Base-by-base conservation (phyloP, 2,113 vertebrate genomes). In the Menidia beryllina region DNA sequence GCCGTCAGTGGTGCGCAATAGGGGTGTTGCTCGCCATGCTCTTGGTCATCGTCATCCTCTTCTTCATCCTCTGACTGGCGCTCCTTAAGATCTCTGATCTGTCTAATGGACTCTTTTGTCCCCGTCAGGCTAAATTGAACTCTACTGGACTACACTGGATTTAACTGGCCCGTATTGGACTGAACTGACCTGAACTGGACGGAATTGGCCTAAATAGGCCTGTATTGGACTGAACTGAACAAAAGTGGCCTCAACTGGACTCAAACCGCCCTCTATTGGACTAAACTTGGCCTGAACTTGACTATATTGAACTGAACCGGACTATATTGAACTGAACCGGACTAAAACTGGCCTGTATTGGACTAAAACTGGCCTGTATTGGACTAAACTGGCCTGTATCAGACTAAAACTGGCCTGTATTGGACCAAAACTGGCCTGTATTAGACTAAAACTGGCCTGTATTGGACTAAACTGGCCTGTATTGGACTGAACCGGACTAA, bases 1-100 rank as follows among this genome's bases (percentile, higher is more conserved):
- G 95, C 19, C 94, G 97, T 52, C 97, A 99, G 92, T 99, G 98
- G 98, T 99, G 97, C 58, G 97, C 97, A 36, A 99, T 99, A 7
- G 94, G 95, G 0, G 1, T 98, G 75, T 92, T 99, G 77, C 93
- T 99, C 0, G 59, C 79, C 13, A 90, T 99, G 88, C 94, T 99
- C 70, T 75, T 98, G 65, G 94, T 98, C 6, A 90, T 99, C 89
- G 88, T 98, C 84, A 86, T 97, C 82, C 94, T 99, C 77, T 94
- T 98, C 83, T 86, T 96, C 12, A 84, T 95, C 75, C 94, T 97
- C 90, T 99, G 95, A 98, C 24, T 27, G 52, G 82, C 13, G 2
- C 49, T 1, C n/a, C n/a, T n/a, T n/a, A n/a, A n/a, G n/a, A n/a
- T n/a, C n/a, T n/a, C n/a, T n/a, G n/a, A n/a, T 8, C 69, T 23